Conservation (phyloP, 2,113 vertebrate genomes). For the Lepisosteus osseus region DNA sequence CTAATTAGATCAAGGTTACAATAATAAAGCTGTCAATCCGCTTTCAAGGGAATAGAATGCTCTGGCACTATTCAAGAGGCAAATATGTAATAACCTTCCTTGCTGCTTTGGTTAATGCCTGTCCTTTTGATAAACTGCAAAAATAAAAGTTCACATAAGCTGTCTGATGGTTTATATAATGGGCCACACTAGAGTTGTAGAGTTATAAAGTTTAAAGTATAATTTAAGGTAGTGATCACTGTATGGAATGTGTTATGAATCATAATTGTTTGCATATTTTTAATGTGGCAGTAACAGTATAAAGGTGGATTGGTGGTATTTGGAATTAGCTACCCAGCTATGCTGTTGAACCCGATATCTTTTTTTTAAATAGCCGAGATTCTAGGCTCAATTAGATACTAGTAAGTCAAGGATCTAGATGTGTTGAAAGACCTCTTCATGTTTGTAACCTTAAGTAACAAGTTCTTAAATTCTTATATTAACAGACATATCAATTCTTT, state of each 20-base stretch:
- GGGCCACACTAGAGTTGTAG: too few relatives aligned
- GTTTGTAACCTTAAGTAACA: too few relatives aligned
- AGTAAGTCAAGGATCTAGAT: too few relatives aligned
- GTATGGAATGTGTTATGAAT: too few relatives aligned
- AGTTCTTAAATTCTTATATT: too few relatives aligned
- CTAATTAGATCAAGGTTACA: conserved; percentile 15
- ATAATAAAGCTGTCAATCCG: conserved; percentile 12
- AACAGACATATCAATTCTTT: too few relatives aligned
- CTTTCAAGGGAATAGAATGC: conserved; percentile 8
- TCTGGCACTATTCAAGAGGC: conserved; percentile 17
- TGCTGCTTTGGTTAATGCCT: neutral
- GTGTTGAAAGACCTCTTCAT: neutral
- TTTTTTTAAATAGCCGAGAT: neutral
- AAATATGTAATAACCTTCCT: neutral
- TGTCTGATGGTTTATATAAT: neutral
- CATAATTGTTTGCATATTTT: too few relatives aligned
- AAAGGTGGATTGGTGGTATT: too few relatives aligned
- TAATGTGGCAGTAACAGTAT: too few relatives aligned
- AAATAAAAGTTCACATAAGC: neutral
- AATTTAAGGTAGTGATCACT: too few relatives aligned
- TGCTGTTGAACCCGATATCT: neutral
- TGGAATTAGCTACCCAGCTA: too few relatives aligned
- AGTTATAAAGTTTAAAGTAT: too few relatives aligned
- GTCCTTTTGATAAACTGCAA: neutral
- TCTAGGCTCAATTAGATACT: neutral